Conservation (phyloP, 2,113 vertebrate species). For the Strix aluco region DNA sequence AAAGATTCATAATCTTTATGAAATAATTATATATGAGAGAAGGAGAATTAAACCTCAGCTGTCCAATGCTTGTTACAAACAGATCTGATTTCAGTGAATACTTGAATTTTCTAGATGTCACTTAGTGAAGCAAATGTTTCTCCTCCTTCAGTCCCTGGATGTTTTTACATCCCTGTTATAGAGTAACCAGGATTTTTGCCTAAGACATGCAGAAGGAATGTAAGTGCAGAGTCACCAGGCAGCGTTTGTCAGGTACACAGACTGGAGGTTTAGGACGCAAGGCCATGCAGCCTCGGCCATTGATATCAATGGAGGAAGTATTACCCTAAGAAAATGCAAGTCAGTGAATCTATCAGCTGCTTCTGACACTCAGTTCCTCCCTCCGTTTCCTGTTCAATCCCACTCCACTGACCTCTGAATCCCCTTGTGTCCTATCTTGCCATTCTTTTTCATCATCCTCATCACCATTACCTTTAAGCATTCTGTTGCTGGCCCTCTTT, state of each 20-base stretch:
- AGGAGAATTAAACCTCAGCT: slow-evolving; percentile 13
- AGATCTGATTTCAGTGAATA: background rate
- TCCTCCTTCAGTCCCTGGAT: background rate
- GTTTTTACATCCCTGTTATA: background rate
- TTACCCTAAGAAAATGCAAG: background rate
- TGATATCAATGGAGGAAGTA: background rate
- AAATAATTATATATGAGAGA: background rate
- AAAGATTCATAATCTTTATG: background rate
- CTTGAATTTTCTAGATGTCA: background rate
- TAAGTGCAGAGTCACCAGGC: background rate
- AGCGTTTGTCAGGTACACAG: background rate
- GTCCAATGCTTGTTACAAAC: background rate
- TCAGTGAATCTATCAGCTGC: slow-evolving; percentile 21
- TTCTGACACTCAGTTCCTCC: slow-evolving; percentile 19
- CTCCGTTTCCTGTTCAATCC: slow-evolving; percentile 5
- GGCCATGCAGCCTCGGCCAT: fast-evolving
- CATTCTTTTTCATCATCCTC: slow-evolving; percentile 38
- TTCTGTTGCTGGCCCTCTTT: background rate
- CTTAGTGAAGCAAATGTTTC: background rate
- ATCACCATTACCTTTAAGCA: background rate
- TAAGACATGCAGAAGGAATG: background rate
- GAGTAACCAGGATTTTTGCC: background rate
- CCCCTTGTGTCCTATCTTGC: slow-evolving; percentile 16
- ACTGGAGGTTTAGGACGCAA: background rate
- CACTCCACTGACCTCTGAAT: background rate